Evolutionary conservation across 2,113 vertebrate genomes (phyloP), one percentile per base, ranked within the genome.

Genomic region (Craseonycteris thonglongyai): DNA sequence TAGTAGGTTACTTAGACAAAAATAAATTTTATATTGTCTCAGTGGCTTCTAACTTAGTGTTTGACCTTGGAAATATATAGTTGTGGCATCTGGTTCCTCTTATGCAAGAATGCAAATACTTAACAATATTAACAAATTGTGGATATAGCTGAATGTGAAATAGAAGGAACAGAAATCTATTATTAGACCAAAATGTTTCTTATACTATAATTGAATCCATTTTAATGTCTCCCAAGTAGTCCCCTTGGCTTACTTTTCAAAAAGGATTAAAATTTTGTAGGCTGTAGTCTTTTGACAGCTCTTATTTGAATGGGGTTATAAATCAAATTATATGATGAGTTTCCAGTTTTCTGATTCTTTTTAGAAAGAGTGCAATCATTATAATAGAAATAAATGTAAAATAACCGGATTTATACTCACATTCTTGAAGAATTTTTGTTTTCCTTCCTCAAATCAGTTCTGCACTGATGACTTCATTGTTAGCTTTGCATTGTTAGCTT

Each of bases 271-370:
- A 54, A 91, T 63, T 66, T n/a, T 80, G 19, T 92, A 38, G 3
- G 30, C 30, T 61, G 1, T 26, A n/a, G 19, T 68, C 63, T 76
- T 94, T 78, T 91, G 47, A 79, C 21, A 61, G 19, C 83, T 88
- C 22, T 88, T 71, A n/a, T 45, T 59, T 21, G 54, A 75, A 61
- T 58, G 21, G 6, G 63, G 28, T 5, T 56, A 42, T 66, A 88
- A 80, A 47, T 75, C 18, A 93, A 63, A 15, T 87, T 81, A 54
- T 4, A 33, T 56, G 40, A 51, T 90, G 28, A 79, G 3, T 71
- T 93, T 84, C 51, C 88, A 16, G 58, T 91, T 89, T 94, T 82
- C 38, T 93, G n/a, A 51, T 63, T 58, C 81, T 59, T 63, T 68
- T 51, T 40, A 49, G 12, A n/a, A 81, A 80, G 22, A 61, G 13